Evolutionary conservation across 2,113 vertebrate species (phyloP), one percentile per base, ranked within the genome.

Genomic region (Macheiramphus alcinus): DNA sequence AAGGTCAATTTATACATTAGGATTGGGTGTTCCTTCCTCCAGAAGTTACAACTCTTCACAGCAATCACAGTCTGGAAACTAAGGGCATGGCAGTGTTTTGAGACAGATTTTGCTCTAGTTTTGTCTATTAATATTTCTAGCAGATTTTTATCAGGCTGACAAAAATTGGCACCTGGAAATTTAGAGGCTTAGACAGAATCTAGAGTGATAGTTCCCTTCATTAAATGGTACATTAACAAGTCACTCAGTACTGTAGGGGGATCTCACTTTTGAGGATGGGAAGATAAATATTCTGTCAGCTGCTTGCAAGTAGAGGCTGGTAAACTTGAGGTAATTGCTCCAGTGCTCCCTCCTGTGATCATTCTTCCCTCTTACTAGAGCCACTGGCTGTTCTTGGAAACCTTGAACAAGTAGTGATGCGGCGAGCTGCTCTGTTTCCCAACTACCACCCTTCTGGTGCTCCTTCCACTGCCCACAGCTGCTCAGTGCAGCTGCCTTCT

Each of bases 81-180:
- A 43, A 55, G 34, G 29, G 22, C 52, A 45, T 4, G 25, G 27
- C 56, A 53, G 65, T 62, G 13, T 73, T 80, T 80, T 68, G 48
- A 93, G 89, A 56, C n/a, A 66, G 85, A 73, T 62, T 82, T 36
- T 89, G 7, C 43, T 88, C 68, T 83, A 17, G 73, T 72, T 95
- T 67, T 58, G 45, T 21, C 47, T 89, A 52, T 81, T 93, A 61
- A 42, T 88, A 72, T 95, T 95, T 89, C 73, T 63, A 32, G 31
- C 50, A 67, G 65, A 25, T 62, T 86, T 67, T 91, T 88, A 70
- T 63, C 32, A 81, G 59, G 17, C 47, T 15, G 59, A 78, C 31
- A 74, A 4, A 85, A 76, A 22, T 26, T 65, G 80, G 58, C 9
- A 25, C 21, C 20, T 79, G 53, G 52, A 72, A 90, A 62, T 79